A percentile compares a stretch with the other conserved stretches of the same genome.
Conservation (phyloP, 2,797 vertebrate species). For the Arctocebus calabarensis region DNA sequence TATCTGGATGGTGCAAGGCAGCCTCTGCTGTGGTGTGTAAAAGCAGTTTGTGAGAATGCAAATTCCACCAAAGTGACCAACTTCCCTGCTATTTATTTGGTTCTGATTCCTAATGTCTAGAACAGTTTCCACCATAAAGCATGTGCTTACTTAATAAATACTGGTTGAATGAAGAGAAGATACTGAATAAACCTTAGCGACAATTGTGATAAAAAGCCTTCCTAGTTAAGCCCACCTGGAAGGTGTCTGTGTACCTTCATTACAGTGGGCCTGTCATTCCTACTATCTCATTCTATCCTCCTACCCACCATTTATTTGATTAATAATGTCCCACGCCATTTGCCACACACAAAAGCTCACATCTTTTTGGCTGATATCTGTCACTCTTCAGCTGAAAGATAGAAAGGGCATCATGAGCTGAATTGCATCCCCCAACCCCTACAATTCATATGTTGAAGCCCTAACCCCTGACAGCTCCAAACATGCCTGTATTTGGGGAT, state of each 20-base stretch:
- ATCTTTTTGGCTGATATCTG: not conserved
- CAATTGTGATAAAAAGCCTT: not conserved
- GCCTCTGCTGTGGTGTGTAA: not conserved
- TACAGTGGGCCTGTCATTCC: not conserved
- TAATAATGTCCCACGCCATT: not conserved
- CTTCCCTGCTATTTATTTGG: not conserved
- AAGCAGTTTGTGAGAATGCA: not conserved
- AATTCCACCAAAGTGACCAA: not conserved
- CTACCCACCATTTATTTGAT: not conserved
- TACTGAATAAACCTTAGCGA: not conserved
- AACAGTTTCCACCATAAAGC: not conserved
- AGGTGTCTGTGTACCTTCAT: not conserved
- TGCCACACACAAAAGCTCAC: not conserved
- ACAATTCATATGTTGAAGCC: not conserved
- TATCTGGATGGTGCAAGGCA: not conserved
- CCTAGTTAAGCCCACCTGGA: not conserved
- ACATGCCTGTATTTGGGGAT: not conserved
- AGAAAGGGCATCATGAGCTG: not conserved
- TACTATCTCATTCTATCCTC: not conserved
- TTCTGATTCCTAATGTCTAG: not conserved
- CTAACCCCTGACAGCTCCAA: not conserved
- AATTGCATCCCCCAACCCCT: not conserved
- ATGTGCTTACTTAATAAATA: not conserved
- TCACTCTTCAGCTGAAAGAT: conserved; percentile 2
- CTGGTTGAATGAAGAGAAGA: not conserved